Percentiles rank a stretch among this genome's conserved stretches.
Evolutionary conservation across 2,888 invertebrate genomes (phyloP).

Genomic region (Eristalis tenax): DNA sequence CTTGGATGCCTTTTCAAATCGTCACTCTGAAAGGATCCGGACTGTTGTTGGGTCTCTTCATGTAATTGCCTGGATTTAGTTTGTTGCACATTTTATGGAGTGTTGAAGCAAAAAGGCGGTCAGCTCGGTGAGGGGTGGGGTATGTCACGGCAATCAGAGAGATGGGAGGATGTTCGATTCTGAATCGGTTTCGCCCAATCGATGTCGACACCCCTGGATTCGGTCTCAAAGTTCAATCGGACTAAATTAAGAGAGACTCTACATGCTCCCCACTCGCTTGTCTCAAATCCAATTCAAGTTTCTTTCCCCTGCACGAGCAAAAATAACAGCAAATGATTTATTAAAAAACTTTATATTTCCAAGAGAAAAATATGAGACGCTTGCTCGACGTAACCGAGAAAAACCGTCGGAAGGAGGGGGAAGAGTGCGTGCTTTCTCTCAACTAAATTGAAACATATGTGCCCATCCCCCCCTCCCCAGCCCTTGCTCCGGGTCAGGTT

Average conservation of each 20-base stretch:
- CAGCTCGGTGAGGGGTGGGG: neutral
- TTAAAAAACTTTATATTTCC: neutral
- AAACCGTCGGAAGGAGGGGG: neutral
- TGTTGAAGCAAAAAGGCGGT: neutral
- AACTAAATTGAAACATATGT: neutral
- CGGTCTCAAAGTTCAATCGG: neutral
- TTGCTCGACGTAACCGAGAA: no score
- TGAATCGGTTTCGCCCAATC: no score
- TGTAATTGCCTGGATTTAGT: neutral
- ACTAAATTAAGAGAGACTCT: no score
- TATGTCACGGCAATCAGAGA: neutral
- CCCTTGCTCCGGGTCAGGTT: neutral
- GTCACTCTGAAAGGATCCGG: neutral
- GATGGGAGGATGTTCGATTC: neutral
- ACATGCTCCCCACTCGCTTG: neutral
- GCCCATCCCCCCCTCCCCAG: neutral
- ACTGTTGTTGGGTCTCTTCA: neutral
- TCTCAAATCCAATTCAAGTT: constrained; percentile 2
- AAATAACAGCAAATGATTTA: neutral
- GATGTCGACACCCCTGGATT: neutral
- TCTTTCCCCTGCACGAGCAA: no score
- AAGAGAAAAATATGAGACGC: neutral
- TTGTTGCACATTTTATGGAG: neutral
- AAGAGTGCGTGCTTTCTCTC: neutral
- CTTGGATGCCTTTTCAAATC: constrained; percentile 5